Percentiles rank a stretch among this genome's conserved stretches.
Evolutionary conservation across 2,888 invertebrate species (phyloP).

Genomic region (Lithophane socia): DNA sequence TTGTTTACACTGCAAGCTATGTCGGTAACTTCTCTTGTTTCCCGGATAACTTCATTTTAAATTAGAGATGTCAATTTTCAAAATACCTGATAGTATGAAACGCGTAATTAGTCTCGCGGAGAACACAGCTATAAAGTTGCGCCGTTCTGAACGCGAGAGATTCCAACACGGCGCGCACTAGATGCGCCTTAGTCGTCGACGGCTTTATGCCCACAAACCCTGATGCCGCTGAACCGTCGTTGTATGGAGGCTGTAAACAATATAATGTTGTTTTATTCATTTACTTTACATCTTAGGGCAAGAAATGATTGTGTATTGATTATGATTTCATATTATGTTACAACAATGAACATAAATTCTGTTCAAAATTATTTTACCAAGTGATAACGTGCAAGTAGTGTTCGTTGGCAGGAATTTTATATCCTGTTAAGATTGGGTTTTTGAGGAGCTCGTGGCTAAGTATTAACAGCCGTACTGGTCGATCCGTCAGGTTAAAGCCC

Average conservation of each 20-base stretch:
- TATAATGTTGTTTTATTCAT: neutral
- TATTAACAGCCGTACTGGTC: no score
- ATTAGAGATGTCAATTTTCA: neutral
- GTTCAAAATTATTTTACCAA: neutral
- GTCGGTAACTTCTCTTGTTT: neutral
- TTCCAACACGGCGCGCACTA: slow-evolving; percentile 96
- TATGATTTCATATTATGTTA: neutral
- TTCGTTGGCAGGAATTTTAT: neutral
- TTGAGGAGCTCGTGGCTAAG: no score
- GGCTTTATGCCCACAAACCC: slow-evolving; percentile 95
- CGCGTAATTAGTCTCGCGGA: slow-evolving; percentile 92
- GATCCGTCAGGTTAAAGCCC: no score
- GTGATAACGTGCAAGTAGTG: neutral
- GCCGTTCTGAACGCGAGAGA: slow-evolving; percentile 95
- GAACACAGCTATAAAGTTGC: slow-evolving; percentile 94
- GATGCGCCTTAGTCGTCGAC: slow-evolving; percentile 94
- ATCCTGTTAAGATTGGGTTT: neutral
- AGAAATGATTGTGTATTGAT: neutral
- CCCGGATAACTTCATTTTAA: neutral
- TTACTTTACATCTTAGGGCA: neutral
- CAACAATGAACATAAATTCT: neutral
- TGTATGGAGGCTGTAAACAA: slow-evolving; percentile 94
- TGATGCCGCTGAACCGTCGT: slow-evolving; percentile 95
- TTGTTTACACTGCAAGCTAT: neutral
- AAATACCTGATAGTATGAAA: slow-evolving; percentile 92